A percentile compares a stretch with the other conserved stretches of the same genome.
Conservation (phyloP, 2,888 invertebrate genomes). For the Emesis russula region DNA sequence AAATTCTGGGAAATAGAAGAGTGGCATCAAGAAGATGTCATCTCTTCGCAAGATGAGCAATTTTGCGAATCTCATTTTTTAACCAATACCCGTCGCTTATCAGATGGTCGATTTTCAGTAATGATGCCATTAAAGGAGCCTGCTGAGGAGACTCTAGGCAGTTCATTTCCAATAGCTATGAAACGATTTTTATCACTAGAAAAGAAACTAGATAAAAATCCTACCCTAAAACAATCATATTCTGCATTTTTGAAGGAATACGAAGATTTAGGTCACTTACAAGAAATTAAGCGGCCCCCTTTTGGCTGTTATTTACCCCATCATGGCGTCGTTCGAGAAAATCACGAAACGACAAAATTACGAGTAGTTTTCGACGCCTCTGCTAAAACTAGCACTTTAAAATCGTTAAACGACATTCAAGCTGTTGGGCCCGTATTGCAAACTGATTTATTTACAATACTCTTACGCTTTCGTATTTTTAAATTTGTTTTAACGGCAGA, state of each 20-base stretch:
- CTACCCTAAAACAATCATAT: not conserved
- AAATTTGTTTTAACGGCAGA: not conserved
- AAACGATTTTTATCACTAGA: not conserved
- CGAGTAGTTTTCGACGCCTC: slow-evolving; percentile 50
- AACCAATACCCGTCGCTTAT: not conserved
- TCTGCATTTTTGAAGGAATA: not conserved
- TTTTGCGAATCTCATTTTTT: not conserved
- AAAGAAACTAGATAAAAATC: not conserved
- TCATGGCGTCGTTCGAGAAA: slow-evolving; percentile 33
- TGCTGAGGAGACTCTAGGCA: not conserved
- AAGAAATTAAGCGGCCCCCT: not conserved
- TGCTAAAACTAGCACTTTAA: not conserved
- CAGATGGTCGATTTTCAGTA: not conserved
- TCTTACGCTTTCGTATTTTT: not conserved
- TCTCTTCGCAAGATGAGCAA: not conserved
- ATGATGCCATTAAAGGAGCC: not conserved
- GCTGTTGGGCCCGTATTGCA: slow-evolving; percentile 34
- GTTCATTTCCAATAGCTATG: not conserved
- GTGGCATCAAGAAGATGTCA: not conserved
- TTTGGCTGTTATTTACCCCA: slow-evolving; percentile 33
- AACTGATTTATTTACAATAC: slow-evolving; percentile 29
- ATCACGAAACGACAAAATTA: slow-evolving; percentile 27
- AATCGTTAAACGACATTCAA: slow-evolving; percentile 41
- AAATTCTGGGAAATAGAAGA: no score
- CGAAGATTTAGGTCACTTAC: not conserved